Evolutionary conservation across 2,888 invertebrate genomes (phyloP), one percentile per base, ranked within the genome.

Genomic region (Eugnorisma glareosa): DNA sequence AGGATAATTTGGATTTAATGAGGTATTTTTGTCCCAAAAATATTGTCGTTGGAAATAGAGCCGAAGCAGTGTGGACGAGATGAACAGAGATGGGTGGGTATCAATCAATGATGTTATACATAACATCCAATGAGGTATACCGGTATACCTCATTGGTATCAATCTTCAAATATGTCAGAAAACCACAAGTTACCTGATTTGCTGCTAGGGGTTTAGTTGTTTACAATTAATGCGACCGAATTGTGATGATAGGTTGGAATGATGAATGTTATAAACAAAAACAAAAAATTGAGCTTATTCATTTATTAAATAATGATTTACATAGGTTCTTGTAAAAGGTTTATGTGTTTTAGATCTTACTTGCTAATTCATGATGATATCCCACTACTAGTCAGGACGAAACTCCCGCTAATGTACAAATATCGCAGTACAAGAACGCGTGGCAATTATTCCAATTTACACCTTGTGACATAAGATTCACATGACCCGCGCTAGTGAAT

Each of bases 261-360:
- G 13, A 40, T 40, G 37, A 70, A 24, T 10, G 13, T 31, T 35
- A 31, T 7, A 45, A 64, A 75, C 45, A 68, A 81, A 45, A 67
- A 67, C 61, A 57, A 57, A 31, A 75, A 7, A 57, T 37, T 51
- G 74, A 81, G 82, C 84, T 83, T 88, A 88, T 80, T 68, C 35
- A 35, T 88, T 89, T 89, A 89, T 83, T 88, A 81, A 77, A 82
- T 82, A 82, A 89, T 88, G 83, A 82, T 89, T 82, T 89, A 88
- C 75, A 71, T 67, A 75, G 24, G 37, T 77, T 78, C 64, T 78
- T 87, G 81, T 64, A 77, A 75, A 82, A 77, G 21, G 67, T 67
- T 54, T 28, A 51, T 35, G 21, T 54, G 59, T 54, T 45, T 51
- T 15, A 54, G 28, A 24, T 54, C 71, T 74, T 82, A 78, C 61